Evolutionary conservation across 2,797 vertebrate species (phyloP).

Genomic region (Notolepis coatsorum): DNA sequence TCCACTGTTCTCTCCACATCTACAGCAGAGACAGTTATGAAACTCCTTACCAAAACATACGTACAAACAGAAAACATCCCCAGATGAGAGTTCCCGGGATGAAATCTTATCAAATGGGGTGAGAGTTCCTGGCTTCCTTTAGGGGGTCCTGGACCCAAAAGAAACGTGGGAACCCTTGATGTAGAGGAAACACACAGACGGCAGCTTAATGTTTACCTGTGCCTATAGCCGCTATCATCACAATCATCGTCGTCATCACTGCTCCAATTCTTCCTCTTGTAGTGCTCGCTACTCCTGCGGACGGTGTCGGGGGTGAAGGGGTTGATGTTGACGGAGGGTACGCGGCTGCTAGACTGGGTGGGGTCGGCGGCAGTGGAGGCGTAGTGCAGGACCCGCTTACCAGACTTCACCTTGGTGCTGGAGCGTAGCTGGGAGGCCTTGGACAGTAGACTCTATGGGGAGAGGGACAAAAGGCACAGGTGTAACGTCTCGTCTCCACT

Average conservation of each 20-base stretch:
- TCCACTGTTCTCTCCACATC: too few relatives aligned
- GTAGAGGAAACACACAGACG: too few relatives aligned
- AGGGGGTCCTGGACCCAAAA: too few relatives aligned
- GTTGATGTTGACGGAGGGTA: constrained; percentile 90
- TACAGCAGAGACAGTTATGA: too few relatives aligned
- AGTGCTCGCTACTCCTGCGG: constrained; percentile 72
- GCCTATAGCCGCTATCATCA: constrained; percentile 47
- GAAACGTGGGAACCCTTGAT: too few relatives aligned
- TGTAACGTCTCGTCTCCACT: too few relatives aligned
- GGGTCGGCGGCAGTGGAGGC: constrained; percentile 60
- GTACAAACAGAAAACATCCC: too few relatives aligned
- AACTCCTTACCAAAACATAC: too few relatives aligned
- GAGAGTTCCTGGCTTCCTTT: too few relatives aligned
- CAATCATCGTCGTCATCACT: constrained; percentile 75
- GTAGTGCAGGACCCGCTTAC: constrained; percentile 70
- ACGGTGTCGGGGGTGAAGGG: constrained; percentile 93
- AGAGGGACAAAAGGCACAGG: neutral
- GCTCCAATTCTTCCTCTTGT: constrained; percentile 78
- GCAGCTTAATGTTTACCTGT: constrained; percentile 59
- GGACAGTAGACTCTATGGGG: constrained; percentile 82
- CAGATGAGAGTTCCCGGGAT: too few relatives aligned
- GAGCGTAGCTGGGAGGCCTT: constrained; percentile 81
- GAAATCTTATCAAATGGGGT: too few relatives aligned
- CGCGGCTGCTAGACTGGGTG: constrained; percentile 28
- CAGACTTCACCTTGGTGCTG: constrained; percentile 71